These are phyloP conservation scores for Eilema griseolum DNA, from an alignment of 2,888 invertebrate genomes.

Conservation along the genomic window DNA sequence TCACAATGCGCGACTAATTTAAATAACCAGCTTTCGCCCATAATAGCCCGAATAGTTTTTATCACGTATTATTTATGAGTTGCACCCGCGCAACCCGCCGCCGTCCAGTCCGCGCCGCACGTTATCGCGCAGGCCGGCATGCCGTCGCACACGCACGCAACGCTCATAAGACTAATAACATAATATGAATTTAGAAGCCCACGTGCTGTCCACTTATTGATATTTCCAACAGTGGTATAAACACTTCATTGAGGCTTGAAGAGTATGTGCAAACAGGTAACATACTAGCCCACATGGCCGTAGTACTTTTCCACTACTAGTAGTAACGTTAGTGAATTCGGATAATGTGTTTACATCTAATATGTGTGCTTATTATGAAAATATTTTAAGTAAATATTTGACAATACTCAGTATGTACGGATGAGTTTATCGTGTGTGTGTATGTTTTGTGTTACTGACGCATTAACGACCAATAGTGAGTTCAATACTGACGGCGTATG, in stretches of 20 bases:
- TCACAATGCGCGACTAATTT: background rate
- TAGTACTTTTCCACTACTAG: background rate
- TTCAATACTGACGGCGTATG: background rate
- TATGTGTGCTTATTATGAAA: background rate
- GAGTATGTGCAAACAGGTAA: constrained; percentile 24
- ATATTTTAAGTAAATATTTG: constrained; percentile 8
- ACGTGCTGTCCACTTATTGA: constrained; percentile 29
- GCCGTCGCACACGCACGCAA: constrained; percentile 32
- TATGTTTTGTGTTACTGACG: background rate
- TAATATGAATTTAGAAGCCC: constrained; percentile 43
- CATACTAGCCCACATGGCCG: constrained; percentile 10
- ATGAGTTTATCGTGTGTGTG: background rate
- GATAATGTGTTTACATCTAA: constrained; percentile 4
- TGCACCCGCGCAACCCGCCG: constrained; percentile 48
- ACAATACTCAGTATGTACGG: background rate
- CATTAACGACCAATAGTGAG: background rate
- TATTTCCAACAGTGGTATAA: constrained; percentile 33
- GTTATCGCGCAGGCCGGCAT: constrained; percentile 4
- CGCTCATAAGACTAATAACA: constrained; percentile 37
- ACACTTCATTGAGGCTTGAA: constrained; percentile 3
- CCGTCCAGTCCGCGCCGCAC: constrained; percentile 19
- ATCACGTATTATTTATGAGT: constrained; percentile 23
- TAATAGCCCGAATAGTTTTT: constrained; percentile 18
- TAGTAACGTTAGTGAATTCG: background rate
- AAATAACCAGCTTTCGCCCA: background rate